These are phyloP conservation scores for Tipula confusa DNA, from an alignment of 2,888 invertebrate genomes.

Conservation along the genomic window DNA sequence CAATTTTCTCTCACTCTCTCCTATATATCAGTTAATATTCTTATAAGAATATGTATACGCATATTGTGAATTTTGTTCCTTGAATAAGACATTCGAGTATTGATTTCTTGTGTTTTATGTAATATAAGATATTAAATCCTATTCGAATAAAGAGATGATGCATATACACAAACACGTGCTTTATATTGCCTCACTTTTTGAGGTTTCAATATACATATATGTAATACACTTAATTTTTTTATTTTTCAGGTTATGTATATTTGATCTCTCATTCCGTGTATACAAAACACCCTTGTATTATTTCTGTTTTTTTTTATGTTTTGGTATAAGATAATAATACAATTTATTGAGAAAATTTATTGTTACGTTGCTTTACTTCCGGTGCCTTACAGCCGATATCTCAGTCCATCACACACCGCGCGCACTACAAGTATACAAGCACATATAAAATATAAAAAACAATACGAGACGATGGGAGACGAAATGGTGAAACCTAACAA, in stretches of 20 bases:
- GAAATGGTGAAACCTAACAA: conserved; percentile 16
- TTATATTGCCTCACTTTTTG: background rate
- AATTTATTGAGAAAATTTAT: conserved; percentile 1
- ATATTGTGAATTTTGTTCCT: background rate
- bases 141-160: background rate
- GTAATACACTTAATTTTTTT: background rate
- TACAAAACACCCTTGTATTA: background rate
- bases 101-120: background rate
- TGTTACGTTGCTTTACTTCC: conserved; percentile 20
- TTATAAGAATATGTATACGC: background rate
- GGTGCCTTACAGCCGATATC: conserved; percentile 12
- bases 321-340: background rate
- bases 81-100: background rate
- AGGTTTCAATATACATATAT: background rate
- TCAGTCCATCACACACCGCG: conserved; percentile 25
- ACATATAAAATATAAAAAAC: background rate
- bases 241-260: background rate
- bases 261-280: background rate
- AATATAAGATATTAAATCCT: background rate
- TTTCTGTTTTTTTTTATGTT: background rate
- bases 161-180: background rate
- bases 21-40: background rate
- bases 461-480: background rate
- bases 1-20: background rate
- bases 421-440: background rate